Conservation (phyloP, 2,888 invertebrate species). For the Trichogramma dendrolimi region DNA sequence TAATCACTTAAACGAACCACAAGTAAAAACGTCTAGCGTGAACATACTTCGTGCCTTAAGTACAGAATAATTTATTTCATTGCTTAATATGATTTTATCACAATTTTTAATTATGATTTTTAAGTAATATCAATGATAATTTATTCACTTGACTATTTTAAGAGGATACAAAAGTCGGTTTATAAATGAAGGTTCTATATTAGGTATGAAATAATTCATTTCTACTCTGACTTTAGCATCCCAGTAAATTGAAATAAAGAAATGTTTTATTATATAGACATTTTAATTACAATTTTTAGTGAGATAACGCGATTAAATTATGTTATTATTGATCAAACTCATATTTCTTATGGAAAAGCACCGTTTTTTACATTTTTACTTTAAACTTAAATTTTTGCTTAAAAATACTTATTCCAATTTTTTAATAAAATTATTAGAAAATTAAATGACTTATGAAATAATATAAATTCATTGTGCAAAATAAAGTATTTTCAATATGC, state of each 20-base stretch:
- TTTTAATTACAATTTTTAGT: constrained; percentile 3
- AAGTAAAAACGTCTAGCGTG: constrained; percentile 9
- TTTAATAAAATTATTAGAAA: too few species aligned
- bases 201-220: neutral
- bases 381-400: too few species aligned
- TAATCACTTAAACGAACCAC: too few species aligned
- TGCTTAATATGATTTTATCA: neutral
- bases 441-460: too few species aligned
- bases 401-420: too few species aligned
- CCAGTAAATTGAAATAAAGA: constrained; percentile 1
- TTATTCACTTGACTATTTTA: neutral
- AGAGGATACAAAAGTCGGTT: neutral
- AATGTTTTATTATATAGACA: neutral
- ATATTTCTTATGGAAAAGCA: too few species aligned
- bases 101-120: neutral
- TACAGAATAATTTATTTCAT: too few species aligned
- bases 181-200: neutral
- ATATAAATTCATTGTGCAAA: too few species aligned
- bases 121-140: neutral
- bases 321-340: too few species aligned
- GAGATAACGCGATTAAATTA: neutral
- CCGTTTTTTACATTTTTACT: too few species aligned
- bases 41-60: constrained; percentile 28
- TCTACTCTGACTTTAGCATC: constrained; percentile 11
- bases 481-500: too few species aligned